These are phyloP conservation scores for Karalla daura DNA, from an alignment of 2,797 vertebrate genomes.

Conservation along the genomic window DNA sequence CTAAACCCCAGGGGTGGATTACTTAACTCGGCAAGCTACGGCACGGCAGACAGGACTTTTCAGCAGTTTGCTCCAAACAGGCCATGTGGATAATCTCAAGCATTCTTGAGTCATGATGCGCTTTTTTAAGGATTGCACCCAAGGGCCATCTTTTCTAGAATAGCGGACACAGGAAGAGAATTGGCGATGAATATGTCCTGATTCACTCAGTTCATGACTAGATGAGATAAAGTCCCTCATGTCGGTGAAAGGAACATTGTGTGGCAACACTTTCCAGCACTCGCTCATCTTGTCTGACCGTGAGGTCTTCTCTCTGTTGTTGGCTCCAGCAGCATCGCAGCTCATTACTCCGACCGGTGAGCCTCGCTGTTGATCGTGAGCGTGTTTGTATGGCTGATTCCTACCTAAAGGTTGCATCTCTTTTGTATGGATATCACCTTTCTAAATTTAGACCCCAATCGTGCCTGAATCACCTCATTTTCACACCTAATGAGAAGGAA, in stretches of 20 bases:
- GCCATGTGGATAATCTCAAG: constrained; percentile 16
- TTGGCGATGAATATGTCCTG: constrained; percentile 14
- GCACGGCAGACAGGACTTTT: neutral
- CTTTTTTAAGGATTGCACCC: constrained; percentile 33
- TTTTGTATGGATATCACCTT: constrained; percentile 79
- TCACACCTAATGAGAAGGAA: constrained; percentile 80
- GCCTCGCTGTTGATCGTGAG: constrained; percentile 33
- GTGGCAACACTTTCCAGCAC: constrained; percentile 1
- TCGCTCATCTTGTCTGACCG: constrained; percentile 1
- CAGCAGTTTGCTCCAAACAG: neutral
- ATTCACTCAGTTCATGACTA: constrained; percentile 20
- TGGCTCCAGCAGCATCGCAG: constrained; percentile 20
- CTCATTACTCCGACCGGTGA: constrained; percentile 44
- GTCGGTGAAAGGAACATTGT: constrained; percentile 13
- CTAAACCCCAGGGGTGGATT: constrained; percentile 22
- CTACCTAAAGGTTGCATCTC: constrained; percentile 67
- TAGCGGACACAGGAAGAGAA: constrained; percentile 25
- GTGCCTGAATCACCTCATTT: constrained; percentile 74
- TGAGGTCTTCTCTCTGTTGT: constrained; percentile 43
- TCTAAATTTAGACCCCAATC: constrained; percentile 73
- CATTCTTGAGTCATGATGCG: constrained; percentile 12
- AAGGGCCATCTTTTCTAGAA: neutral
- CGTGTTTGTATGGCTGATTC: constrained; percentile 46
- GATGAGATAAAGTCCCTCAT: constrained; percentile 4
- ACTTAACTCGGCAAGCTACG: constrained; percentile 2